A percentile compares a stretch with the other conserved stretches of the same genome.
phyloP scores from a whole-genome alignment of 2,888 invertebrate genomes.

The Hemithea aestivaria region DNA sequence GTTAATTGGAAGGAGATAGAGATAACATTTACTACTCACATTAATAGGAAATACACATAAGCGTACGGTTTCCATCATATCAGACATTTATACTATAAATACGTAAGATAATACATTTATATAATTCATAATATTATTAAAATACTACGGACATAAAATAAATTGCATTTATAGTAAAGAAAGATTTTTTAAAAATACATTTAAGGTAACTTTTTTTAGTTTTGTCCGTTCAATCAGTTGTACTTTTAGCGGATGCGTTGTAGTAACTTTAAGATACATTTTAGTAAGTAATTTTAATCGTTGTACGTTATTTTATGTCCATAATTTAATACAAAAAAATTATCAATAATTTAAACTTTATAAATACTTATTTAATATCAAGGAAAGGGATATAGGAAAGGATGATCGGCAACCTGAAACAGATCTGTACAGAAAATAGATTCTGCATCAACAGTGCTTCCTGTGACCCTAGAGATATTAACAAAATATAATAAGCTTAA shows the following conservation, averaged over 20 bases:
- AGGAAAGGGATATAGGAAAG: conserved; percentile 33
- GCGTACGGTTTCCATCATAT: conserved; percentile 15
- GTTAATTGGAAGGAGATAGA: conserved; percentile 41
- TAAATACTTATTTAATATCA: conserved; percentile 11
- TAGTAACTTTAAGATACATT: no score
- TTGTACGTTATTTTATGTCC: no score
- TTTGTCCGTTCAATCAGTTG: no score
- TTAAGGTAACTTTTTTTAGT: no score
- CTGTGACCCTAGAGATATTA: conserved; percentile 21
- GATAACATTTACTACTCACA: conserved; percentile 27
- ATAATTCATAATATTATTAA: no score
- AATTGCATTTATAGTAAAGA: no score
- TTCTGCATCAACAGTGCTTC: conserved; percentile 32
- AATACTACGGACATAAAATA: no score
- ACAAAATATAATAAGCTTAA: conserved; percentile 41
- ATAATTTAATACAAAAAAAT: neutral
- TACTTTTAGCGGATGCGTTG: no score
- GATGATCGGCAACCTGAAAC: conserved; percentile 60
- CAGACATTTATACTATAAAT: conserved; percentile 8
- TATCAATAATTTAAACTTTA: conserved; percentile 5
- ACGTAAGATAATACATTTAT: conserved; percentile 4
- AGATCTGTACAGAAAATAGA: conserved; percentile 45
- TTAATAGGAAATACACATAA: conserved; percentile 29
- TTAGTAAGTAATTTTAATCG: no score
- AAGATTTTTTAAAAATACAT: no score